These are phyloP conservation scores for Spialia ferax DNA, from an alignment of 2,888 invertebrate genomes.

Conservation along the genomic window DNA sequence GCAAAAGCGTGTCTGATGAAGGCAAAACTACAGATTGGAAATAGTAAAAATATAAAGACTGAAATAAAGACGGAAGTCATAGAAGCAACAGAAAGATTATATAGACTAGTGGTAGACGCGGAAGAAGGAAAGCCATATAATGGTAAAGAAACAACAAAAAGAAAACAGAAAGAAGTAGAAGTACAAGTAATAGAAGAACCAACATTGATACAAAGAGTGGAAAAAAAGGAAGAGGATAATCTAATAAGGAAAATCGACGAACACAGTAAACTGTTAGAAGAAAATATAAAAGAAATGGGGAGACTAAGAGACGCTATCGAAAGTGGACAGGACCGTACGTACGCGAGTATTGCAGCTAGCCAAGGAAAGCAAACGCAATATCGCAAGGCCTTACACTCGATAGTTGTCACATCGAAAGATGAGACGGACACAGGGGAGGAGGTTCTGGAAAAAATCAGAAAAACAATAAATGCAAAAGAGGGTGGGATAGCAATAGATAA, in stretches of 20 bases:
- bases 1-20: no score
- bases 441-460: not conserved
- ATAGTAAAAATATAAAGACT: no score
- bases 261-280: not conserved
- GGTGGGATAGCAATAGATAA: not conserved
- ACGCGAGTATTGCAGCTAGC: not conserved
- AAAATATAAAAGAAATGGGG: not conserved
- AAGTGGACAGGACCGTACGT: not conserved
- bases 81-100: not conserved
- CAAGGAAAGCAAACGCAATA: not conserved
- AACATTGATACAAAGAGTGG: no score
- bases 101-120: not conserved
- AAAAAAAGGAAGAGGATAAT: not conserved
- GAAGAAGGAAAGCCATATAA: not conserved
- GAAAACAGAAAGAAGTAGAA: not conserved
- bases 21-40: no score
- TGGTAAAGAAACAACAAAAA: not conserved
- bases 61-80: no score
- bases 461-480: not conserved
- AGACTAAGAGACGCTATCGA: not conserved
- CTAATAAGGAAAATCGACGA: not conserved
- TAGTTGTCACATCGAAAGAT: not conserved
- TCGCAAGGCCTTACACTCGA: not conserved
- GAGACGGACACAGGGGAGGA: not conserved
- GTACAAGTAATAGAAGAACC: no score